A percentile compares a stretch with the other conserved stretches of the same genome.
Conservation (phyloP, 2,888 invertebrate species). For the Anthoptus insignis region DNA sequence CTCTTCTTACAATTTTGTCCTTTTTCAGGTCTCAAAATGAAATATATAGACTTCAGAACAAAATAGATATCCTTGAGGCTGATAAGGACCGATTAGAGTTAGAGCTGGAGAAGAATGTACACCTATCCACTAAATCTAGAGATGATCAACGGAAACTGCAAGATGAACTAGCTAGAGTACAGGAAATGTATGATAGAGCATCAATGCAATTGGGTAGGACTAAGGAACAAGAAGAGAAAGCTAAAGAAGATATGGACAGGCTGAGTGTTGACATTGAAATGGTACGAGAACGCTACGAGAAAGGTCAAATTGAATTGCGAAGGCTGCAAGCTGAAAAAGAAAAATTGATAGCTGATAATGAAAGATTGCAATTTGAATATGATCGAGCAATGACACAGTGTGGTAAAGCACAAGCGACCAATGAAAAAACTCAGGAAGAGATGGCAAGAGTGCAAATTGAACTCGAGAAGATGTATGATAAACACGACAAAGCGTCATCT, state of each 20-base stretch:
- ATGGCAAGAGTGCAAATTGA: slow-evolving; percentile 95
- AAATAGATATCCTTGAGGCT: slow-evolving; percentile 95
- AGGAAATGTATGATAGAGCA: slow-evolving; percentile 96
- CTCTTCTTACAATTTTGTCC: slow-evolving; percentile 34
- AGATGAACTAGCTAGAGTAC: slow-evolving; percentile 94
- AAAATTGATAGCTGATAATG: slow-evolving; percentile 94
- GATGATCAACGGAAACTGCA: slow-evolving; percentile 96
- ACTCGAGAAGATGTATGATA: slow-evolving; percentile 96
- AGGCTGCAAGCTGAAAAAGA: slow-evolving; percentile 95
- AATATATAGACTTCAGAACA: slow-evolving; percentile 95
- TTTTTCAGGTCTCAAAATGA: slow-evolving; percentile 94
- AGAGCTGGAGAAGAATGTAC: slow-evolving; percentile 94
- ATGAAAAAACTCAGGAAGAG: slow-evolving; percentile 97
- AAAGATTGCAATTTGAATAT: slow-evolving; percentile 94
- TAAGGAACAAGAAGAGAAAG: slow-evolving; percentile 97
- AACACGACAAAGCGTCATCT: slow-evolving; percentile 94
- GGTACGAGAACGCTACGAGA: slow-evolving; percentile 96
- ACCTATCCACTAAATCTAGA: slow-evolving; percentile 92
- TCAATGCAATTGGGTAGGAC: slow-evolving; percentile 94
- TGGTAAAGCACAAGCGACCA: slow-evolving; percentile 94
- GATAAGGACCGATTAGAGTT: slow-evolving; percentile 95
- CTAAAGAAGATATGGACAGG: slow-evolving; percentile 94
- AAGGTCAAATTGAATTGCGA: slow-evolving; percentile 94
- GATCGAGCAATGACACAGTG: slow-evolving; percentile 96
- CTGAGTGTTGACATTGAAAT: slow-evolving; percentile 94